These are phyloP conservation scores for Micrasema longulum DNA, from an alignment of 1,140 invertebrate genomes.

Conservation along the genomic window DNA sequence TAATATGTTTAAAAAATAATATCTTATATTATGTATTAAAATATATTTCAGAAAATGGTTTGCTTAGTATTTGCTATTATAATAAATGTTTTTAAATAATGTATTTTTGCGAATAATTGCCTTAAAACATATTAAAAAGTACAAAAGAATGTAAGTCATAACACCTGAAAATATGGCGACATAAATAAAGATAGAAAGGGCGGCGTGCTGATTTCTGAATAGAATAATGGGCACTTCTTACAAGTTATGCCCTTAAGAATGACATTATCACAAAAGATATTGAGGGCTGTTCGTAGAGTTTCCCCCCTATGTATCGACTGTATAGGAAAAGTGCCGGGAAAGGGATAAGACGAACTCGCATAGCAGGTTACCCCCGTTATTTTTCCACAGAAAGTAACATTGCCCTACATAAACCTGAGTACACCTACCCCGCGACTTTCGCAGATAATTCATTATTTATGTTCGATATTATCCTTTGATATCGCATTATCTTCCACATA, in stretches of 20 bases:
- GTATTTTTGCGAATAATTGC: too few relatives aligned
- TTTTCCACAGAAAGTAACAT: conserved; percentile 30
- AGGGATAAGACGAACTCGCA: conserved; percentile 13
- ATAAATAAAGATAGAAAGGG: too few relatives aligned
- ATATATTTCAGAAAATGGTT: too few relatives aligned
- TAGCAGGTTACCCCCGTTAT: conserved; percentile 24
- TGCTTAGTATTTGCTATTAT: too few relatives aligned
- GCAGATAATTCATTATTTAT: conserved; percentile 42
- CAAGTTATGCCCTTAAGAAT: conserved; percentile 10
- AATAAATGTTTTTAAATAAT: too few relatives aligned
- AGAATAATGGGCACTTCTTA: not conserved
- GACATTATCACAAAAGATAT: conserved; percentile 19
- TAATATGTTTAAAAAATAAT: too few relatives aligned
- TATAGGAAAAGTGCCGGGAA: not conserved
- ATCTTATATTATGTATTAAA: too few relatives aligned
- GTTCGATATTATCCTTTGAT: conserved; percentile 38
- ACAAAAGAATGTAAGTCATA: too few relatives aligned
- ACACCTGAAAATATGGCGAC: too few relatives aligned
- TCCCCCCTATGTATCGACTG: conserved; percentile 14
- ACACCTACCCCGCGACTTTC: conserved; percentile 32
- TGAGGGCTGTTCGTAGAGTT: not conserved
- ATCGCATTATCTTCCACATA: conserved; percentile 42
- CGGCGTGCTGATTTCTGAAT: not conserved
- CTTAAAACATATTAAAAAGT: too few relatives aligned
- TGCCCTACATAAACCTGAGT: conserved; percentile 36